Evolutionary conservation across 2,888 invertebrate species (phyloP), one percentile per base, ranked within the genome.

Genomic region (Tenthredo distinguenda): DNA sequence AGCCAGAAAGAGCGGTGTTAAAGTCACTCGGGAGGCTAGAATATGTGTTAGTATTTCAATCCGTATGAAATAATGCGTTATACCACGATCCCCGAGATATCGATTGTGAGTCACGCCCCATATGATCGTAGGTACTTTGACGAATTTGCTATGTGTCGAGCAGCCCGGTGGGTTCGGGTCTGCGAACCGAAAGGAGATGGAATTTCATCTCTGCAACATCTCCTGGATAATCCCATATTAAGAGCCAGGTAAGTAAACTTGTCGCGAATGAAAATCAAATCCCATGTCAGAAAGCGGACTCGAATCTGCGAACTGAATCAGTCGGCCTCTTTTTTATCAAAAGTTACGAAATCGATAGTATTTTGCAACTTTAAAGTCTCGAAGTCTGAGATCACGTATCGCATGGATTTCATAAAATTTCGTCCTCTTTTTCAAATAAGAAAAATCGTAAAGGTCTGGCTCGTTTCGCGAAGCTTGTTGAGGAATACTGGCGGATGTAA

Each of bases 181-280:
- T 96, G 95, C 88, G 94, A 95, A 87, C 95, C 95, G 0, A 94
- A 94, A 89, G 95, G 95, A 37, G 95, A 95, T 90, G 95, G 95
- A 31, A 95, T 95, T 87, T 95, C 95, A 86, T 95, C 95, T 88
- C 94, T 94, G 43, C 93, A 94, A 86, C 95, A 95, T 90, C 92
- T 95, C 82, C 91, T 95, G 89, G 95, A 95, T 89, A 95, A 95
- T 90, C 92, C 94, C n/a, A 91, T 95, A 37, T 90, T 95, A 40
- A 91, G 95, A 83, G 93, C 94, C 86, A 95, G 95, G 95, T 95
- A 88, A 90, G 87, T 86, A 50, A 18, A 71, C 18, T 10, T 71
- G 6, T 68, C 34, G 4, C 1, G 68, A 6, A 84, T 79, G 43
- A 37, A 40, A 68, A 68, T 71, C 26, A 18, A 43, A 34, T 68